Evolutionary conservation across 2,797 vertebrate species (phyloP).

Genomic region (Poeciliopsis gracilis): DNA sequence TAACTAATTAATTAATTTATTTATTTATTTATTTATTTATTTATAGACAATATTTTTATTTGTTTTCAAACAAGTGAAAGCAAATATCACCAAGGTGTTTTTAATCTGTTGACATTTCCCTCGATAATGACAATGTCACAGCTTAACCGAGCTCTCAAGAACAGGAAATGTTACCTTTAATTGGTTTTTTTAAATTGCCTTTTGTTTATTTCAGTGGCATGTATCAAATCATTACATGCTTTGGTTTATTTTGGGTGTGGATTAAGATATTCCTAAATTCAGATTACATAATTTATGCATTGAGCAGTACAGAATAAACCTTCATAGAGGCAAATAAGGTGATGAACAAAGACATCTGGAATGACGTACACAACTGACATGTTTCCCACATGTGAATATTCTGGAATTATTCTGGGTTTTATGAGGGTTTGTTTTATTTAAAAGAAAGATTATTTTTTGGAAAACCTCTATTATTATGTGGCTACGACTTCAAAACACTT

Average conservation of each 20-base stretch:
- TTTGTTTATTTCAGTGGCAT: background rate
- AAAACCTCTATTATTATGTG: background rate
- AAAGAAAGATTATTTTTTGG: background rate
- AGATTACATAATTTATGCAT: too few relatives aligned
- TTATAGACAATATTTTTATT: background rate
- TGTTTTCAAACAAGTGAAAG: background rate
- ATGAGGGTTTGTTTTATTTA: background rate
- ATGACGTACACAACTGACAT: too few relatives aligned
- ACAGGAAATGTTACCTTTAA: background rate
- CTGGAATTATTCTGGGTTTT: background rate
- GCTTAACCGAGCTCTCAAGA: background rate
- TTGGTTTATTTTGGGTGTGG: background rate
- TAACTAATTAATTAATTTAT: background rate
- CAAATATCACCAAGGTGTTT: background rate
- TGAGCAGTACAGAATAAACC: too few relatives aligned
- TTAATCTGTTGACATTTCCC: background rate
- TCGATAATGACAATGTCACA: background rate
- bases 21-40: background rate
- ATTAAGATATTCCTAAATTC: background rate
- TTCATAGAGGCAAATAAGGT: too few relatives aligned
- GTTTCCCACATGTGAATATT: too few relatives aligned
- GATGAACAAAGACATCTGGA: too few relatives aligned
- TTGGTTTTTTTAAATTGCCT: background rate
- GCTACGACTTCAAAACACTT: background rate
- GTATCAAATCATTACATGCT: background rate